A percentile compares a stretch with the other conserved stretches of the same genome.
phyloP scores from a whole-genome alignment of 2,888 invertebrate genomes.

The Caenorhabditis uteleia region DNA sequence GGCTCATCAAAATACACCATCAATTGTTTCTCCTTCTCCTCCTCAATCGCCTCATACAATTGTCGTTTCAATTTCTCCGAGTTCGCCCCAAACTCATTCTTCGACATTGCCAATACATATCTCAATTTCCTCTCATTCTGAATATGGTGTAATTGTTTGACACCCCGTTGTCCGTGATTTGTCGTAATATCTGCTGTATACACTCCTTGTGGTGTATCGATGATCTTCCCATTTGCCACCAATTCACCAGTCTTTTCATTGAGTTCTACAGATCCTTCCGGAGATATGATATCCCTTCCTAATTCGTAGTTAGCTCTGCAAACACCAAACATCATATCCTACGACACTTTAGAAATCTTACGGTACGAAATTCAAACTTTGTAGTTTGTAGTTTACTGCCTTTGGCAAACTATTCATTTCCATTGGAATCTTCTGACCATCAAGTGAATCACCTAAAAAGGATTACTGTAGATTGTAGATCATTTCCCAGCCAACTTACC shows the following conservation, averaged over 20 bases:
- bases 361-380: slow-evolving; percentile 23
- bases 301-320: slow-evolving; percentile 35
- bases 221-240: slow-evolving; percentile 19
- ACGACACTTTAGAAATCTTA: slow-evolving; percentile 13
- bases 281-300: slow-evolving; percentile 21
- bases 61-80: slow-evolving; percentile 30
- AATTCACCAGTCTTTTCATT: slow-evolving; percentile 27
- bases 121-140: slow-evolving; percentile 34
- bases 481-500: no score
- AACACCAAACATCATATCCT: slow-evolving; percentile 11
- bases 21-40: slow-evolving; percentile 15
- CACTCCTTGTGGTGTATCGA: slow-evolving; percentile 34
- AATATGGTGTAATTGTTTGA: slow-evolving; percentile 35
- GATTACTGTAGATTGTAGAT: neutral
- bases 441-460: slow-evolving; percentile 12
- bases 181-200: slow-evolving; percentile 19
- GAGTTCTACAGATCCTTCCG: slow-evolving; percentile 23
- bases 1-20: slow-evolving; percentile 28
- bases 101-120: slow-evolving; percentile 38
- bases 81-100: slow-evolving; percentile 44
- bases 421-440: slow-evolving; percentile 15
- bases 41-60: slow-evolving; percentile 20
- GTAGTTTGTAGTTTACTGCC: neutral
- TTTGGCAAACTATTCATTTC: neutral
- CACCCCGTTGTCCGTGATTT: neutral